Base-by-base conservation (phyloP, 2,888 invertebrate species). In the Hypolimnas misippus region DNA sequence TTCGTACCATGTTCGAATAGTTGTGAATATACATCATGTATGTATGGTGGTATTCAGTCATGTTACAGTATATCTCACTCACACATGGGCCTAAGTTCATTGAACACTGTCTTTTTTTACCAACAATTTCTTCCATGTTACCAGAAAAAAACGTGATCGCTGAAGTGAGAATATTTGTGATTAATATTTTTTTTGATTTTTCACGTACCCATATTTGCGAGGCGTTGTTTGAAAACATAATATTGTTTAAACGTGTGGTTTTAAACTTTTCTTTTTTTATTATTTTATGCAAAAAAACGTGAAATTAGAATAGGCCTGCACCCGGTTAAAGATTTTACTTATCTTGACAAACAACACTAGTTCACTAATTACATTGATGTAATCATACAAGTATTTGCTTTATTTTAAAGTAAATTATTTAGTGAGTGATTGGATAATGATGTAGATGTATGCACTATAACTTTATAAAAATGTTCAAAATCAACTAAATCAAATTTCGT, bases 61-160 rank as follows among this genome's bases (percentile, higher is more conserved):
- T 33, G 31, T 51, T 58, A 58, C 58, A 58, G 31, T 57, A 40
- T 44, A 4, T n/a, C 21, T 33, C 51, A 56, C 60, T 25, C 60
- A 60, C 60, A 58, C 44, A 57, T 53, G 55, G 52, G 52, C 55
- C 52, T 52, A 57, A 63, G 59, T 63, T 62, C 59, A 62, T 62
- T 65, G 52, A 51, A 33, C 55, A 49, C 46, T 65, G 14, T 31
- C 35, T 59, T 53, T 65, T 65, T 65, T 59, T 63, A 44, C 17
- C 33, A 21, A 46, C 40, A 59, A 63, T 59, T 59, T 65, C 52
- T 56, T 59, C 55, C 53, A 53, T 44, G 52, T 21, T 53, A 33
- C 33, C 44, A 46, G 44, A 46, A 59, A 59, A 38, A 59, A 59
- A 53, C 35, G 14, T 46, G 25, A 46, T 44, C 44, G 52, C 44